Evolutionary conservation across 2,888 invertebrate species (phyloP).

Genomic region (Archips crataeganus): DNA sequence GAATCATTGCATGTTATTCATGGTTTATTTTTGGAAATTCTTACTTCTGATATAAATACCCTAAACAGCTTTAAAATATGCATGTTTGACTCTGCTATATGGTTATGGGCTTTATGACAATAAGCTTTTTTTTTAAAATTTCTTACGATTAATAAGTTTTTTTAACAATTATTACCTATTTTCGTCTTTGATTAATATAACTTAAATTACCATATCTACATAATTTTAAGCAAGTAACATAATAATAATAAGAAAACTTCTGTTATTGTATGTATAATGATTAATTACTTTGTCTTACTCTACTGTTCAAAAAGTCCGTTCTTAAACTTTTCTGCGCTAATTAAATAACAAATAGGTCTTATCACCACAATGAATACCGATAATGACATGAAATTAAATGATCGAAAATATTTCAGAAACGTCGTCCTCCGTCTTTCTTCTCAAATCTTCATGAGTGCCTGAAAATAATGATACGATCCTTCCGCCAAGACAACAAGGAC

Average conservation of each 20-base stretch:
- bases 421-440: slow-evolving; percentile 96
- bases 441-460: slow-evolving; percentile 95
- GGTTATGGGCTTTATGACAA: slow-evolving; percentile 10
- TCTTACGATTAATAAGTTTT: neutral
- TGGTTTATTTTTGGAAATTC: slow-evolving; percentile 1
- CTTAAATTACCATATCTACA: slow-evolving; percentile 12
- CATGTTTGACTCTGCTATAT: slow-evolving; percentile 6
- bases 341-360: neutral
- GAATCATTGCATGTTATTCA: slow-evolving; percentile 6
- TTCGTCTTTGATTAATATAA: neutral
- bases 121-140: neutral
- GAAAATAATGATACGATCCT: slow-evolving; percentile 94
- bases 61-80: neutral
- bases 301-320: neutral
- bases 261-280: neutral
- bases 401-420: slow-evolving; percentile 87
- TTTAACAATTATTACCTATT: neutral
- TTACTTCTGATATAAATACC: neutral
- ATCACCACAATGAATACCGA: neutral
- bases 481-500: slow-evolving; percentile 90
- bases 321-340: neutral
- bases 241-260: neutral
- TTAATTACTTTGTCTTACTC: neutral
- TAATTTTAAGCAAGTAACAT: slow-evolving; percentile 11
- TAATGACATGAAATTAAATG: neutral